These are phyloP conservation scores for Rissa tridactyla DNA, from an alignment of 2,113 vertebrate species.

Conservation along the genomic window DNA sequence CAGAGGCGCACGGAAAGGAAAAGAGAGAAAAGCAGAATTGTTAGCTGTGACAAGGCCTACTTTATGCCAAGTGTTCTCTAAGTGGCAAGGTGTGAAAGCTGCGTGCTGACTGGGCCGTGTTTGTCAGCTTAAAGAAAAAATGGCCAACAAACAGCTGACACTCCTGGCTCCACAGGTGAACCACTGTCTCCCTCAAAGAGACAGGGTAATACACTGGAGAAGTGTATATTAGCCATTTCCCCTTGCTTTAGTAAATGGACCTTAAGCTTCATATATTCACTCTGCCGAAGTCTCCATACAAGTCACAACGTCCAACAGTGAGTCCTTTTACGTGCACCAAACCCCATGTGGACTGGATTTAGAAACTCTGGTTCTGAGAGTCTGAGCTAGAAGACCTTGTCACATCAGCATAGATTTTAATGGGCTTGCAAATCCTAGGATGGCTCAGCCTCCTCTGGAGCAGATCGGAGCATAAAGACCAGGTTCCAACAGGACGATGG, in stretches of 20 bases:
- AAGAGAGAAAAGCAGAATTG: neutral
- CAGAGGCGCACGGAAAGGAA: neutral
- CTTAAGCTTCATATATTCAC: neutral
- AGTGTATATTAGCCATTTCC: neutral
- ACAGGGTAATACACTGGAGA: neutral
- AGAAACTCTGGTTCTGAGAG: neutral
- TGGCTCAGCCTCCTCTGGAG: neutral
- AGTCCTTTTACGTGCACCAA: neutral
- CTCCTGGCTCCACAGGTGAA: neutral
- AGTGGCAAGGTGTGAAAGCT: neutral
- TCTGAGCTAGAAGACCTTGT: neutral
- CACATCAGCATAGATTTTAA: neutral
- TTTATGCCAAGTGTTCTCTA: neutral
- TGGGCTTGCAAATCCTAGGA: fast-evolving
- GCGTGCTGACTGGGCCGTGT: neutral
- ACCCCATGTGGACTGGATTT: neutral
- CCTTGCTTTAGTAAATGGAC: neutral
- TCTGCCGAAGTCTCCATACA: neutral
- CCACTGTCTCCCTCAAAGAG: neutral
- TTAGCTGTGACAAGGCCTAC: neutral
- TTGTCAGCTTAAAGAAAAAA: neutral
- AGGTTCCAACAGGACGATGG: neutral
- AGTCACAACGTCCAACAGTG: fast-evolving
- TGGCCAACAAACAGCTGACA: neutral
- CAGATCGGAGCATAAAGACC: neutral